Evolutionary conservation across 2,888 invertebrate species (phyloP), one percentile per base, ranked within the genome.

Genomic region (Disparrhopalites patrizii): DNA sequence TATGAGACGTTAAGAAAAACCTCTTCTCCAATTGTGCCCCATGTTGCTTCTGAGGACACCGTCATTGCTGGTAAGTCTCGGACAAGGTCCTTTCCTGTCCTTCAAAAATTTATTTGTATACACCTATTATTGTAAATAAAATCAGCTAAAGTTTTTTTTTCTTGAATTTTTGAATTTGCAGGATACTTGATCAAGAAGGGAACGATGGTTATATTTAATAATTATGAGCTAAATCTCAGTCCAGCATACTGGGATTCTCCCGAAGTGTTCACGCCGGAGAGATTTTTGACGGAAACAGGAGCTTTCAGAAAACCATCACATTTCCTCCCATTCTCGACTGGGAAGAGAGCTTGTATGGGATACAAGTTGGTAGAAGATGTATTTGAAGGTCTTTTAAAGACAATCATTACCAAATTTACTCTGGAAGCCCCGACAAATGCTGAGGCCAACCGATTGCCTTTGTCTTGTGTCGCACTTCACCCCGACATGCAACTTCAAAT

Each of bases 1-100:
- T 83, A 88, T 74, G 93, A 93, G 80, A 87, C 90, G 0, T 79
- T 93, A 0, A 80, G 93, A 57, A 86, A 86, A 62, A 85, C 89
- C 0, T 91, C 91, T 0, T 93, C 93, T 0, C 93, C 93, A 0
- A 93, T 93, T 66, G 93, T 93, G 0, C 93, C 93, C 0, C 93
- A 93, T 77, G 91, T 91, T 0, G 91, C 93, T 0, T 89, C 89
- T 0, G 85, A 86, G 74, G 86, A 89, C 76, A 86, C 88, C 0
- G 82, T 83, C 0, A 85, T 93, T 4, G 84, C 85, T 47, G 86
- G 86, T 86, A 79, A 80, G 75, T 54, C n/a, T n/a, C n/a, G n/a
- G n/a, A n/a, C n/a, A n/a, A n/a, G n/a, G n/a, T n/a, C n/a, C n/a
- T n/a, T n/a, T n/a, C n/a, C n/a, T n/a, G n/a, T n/a, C n/a, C n/a